phyloP scores from a whole-genome alignment of 1,140 invertebrate species.

The Octopus sinensis region DNA sequence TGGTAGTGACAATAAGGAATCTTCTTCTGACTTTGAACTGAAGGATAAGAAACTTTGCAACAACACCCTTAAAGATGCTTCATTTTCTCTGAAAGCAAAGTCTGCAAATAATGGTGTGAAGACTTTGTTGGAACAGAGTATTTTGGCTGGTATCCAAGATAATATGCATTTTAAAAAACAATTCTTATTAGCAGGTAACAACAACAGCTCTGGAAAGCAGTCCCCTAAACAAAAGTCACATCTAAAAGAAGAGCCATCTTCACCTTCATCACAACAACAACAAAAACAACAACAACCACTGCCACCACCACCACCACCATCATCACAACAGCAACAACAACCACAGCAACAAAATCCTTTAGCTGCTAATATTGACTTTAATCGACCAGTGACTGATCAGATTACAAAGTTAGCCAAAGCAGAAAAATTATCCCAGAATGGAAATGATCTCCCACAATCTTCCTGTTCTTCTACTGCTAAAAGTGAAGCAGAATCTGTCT shows the following conservation, averaged over 20 bases:
- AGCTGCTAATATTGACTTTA: constrained; percentile 46
- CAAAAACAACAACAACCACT: constrained; percentile 20
- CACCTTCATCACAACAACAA: not conserved
- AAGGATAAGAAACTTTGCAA: not conserved
- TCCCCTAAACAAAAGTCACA: constrained; percentile 20
- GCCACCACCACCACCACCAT: constrained; percentile 16
- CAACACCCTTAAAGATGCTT: not conserved
- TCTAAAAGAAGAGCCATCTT: constrained; percentile 21
- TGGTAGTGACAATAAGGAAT: not conserved
- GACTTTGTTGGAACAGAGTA: constrained; percentile 14
- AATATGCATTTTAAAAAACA: constrained; percentile 56
- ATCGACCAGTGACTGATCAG: constrained; percentile 50
- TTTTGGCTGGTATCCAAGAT: constrained; percentile 29
- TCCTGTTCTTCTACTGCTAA: not conserved
- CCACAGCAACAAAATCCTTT: constrained; percentile 16
- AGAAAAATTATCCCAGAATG: constrained; percentile 30
- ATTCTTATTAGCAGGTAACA: constrained; percentile 44
- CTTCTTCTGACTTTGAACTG: not conserved
- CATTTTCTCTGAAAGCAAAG: not conserved
- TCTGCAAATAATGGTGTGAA: constrained; percentile 14
- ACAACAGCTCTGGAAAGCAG: constrained; percentile 48
- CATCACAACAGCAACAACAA: constrained; percentile 27
- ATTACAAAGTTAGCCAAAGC: constrained; percentile 41
- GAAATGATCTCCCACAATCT: not conserved
- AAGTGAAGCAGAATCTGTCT: not conserved